A percentile compares a stretch with the other conserved stretches of the same genome.
Conservation (phyloP, 2,113 vertebrate genomes). For the Triplophysa dalaica region DNA sequence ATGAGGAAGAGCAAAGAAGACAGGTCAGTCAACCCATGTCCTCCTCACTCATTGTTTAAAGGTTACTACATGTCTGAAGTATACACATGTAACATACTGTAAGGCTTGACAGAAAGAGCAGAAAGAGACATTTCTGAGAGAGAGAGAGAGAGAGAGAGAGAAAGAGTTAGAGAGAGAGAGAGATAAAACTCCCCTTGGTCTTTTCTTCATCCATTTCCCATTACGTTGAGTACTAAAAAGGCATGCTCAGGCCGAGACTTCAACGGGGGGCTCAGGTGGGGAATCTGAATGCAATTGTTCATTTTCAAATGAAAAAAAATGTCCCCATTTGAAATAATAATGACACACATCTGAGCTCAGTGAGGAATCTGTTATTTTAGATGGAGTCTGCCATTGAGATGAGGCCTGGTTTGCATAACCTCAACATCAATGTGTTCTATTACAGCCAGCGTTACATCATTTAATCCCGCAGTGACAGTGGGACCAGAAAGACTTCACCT, state of each 20-base stretch:
- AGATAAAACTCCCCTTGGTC: neutral
- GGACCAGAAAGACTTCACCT: neutral
- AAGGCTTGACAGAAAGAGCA: neutral
- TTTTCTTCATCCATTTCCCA: constrained; percentile 1
- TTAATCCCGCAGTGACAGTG: neutral
- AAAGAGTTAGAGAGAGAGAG: neutral
- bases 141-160: neutral
- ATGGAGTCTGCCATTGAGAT: constrained; percentile 33
- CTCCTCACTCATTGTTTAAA: constrained; percentile 22
- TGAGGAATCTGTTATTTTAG: constrained; percentile 27
- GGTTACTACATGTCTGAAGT: constrained; percentile 14
- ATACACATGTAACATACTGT: neutral
- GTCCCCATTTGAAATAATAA: constrained; percentile 33
- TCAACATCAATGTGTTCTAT: constrained; percentile 12
- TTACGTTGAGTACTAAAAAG: constrained; percentile 26
- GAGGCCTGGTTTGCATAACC: constrained; percentile 21
- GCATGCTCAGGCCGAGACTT: neutral
- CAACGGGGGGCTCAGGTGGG: constrained; percentile 40
- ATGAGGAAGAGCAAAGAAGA: constrained; percentile 32
- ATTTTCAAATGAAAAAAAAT: constrained; percentile 43
- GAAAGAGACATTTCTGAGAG: too few relatives aligned
- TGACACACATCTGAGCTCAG: constrained; percentile 32
- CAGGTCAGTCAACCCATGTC: constrained; percentile 24
- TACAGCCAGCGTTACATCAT: constrained; percentile 22
- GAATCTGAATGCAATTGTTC: constrained; percentile 39